Base-by-base conservation (phyloP, 2,888 invertebrate genomes). In the Hedya salicella region DNA sequence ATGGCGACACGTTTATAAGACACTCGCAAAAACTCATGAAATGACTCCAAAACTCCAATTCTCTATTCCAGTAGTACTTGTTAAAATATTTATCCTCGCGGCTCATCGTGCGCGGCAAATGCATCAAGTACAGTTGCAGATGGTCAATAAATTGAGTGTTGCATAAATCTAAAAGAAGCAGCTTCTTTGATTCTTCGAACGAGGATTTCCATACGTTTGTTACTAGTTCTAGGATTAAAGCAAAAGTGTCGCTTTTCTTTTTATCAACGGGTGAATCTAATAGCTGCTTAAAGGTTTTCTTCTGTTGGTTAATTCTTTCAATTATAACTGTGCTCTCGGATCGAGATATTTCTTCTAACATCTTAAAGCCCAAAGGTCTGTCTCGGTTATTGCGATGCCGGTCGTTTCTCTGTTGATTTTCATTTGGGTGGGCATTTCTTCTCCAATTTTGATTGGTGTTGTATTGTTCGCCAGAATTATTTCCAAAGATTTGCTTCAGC, bases 181-280 rank as follows among this genome's bases (percentile, higher is more conserved):
- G 81, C 1, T 78, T 70, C 77, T 88, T 89, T 8, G 85, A 71
- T 59, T 84, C 82, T 25, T 83, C 80, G 65, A 89, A 90, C 0
- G 86, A 74, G 0, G 87, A 82, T 48, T 75, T 74, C 54, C 85
- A 83, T 2, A 88, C 74, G 80, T 89, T 91, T 2, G 84, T 78
- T 63, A 92, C 70, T 62, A 93, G 77, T 76, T 82, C 74, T n/a
- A 93, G 70, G 13, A 92, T 73, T 13, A 93, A 71, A 14, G 86
- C 78, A 69, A 81, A 83, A 19, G 84, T 69, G 73, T 93, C 93
- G 2, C 70, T 72, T 62, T 73, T 79, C 14, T 78, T 65, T 5
- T 40, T 57, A 3, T 82, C 76, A 14, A 83, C 79, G 1, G 79
- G 78, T 13, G 77, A 75, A 36, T 84, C 71, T 44, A 90, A 53